Evolutionary conservation across 2,888 invertebrate genomes (phyloP).

Genomic region (Psylliodes chrysocephalus): DNA sequence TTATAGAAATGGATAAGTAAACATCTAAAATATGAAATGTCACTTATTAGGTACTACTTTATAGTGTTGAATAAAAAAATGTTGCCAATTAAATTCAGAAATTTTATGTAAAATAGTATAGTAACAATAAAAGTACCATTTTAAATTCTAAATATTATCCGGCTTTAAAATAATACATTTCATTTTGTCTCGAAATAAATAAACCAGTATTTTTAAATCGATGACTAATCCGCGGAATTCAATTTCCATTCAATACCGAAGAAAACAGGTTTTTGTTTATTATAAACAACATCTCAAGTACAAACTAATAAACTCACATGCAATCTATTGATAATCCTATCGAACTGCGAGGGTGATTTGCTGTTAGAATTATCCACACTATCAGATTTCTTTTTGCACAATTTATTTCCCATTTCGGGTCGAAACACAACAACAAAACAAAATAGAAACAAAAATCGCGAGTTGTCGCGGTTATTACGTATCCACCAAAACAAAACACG

Average conservation of each 20-base stretch:
- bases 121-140: no score
- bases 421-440: constrained; percentile 23
- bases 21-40: no score
- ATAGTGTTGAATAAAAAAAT: no score
- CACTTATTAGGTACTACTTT: no score
- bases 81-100: no score
- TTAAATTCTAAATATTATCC: no score
- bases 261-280: constrained; percentile 16
- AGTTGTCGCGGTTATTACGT: constrained; percentile 20
- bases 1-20: no score
- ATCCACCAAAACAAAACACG: constrained; percentile 38
- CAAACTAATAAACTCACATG: constrained; percentile 55
- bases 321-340: constrained; percentile 60
- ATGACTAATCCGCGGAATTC: constrained; percentile 17
- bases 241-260: background rate
- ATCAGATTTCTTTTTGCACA: constrained; percentile 61
- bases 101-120: no score
- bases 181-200: no score
- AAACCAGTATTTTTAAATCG: constrained; percentile 5
- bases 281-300: background rate
- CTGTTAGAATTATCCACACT: constrained; percentile 50
- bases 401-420: constrained; percentile 59
- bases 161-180: no score
- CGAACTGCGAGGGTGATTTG: constrained; percentile 54
- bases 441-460: constrained; percentile 28